phyloP scores from a whole-genome alignment of 2,888 invertebrate genomes.

The Dioctria linearis region DNA sequence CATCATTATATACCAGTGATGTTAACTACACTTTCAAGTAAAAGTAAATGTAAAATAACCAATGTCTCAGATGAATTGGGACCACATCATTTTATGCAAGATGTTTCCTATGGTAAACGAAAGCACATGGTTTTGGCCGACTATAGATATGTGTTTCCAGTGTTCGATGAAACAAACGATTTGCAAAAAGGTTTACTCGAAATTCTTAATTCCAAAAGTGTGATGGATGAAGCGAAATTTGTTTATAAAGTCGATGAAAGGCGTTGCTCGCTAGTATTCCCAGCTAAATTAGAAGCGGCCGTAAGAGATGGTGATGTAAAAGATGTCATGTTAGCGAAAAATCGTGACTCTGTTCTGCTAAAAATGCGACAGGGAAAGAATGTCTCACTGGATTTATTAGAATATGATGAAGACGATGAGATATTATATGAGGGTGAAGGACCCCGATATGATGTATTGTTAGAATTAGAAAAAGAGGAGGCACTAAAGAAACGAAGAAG shows the following conservation, averaged over 20 bases:
- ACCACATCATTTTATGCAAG: constrained; percentile 76
- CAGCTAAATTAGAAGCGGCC: constrained; percentile 82
- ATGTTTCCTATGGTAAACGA: constrained; percentile 77
- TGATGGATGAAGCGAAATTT: constrained; percentile 74
- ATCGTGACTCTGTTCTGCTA: constrained; percentile 81
- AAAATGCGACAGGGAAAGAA: constrained; percentile 82
- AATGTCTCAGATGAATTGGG: constrained; percentile 76
- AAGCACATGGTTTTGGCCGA: constrained; percentile 79
- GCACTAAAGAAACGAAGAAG: constrained; percentile 73
- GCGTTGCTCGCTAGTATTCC: constrained; percentile 82
- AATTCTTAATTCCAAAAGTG: constrained; percentile 76
- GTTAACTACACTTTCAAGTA: constrained; percentile 72
- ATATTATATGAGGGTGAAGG: constrained; percentile 82
- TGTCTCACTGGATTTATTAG: constrained; percentile 81
- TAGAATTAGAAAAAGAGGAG: constrained; percentile 75
- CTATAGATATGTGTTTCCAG: constrained; percentile 83
- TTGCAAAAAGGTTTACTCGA: constrained; percentile 77
- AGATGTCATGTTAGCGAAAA: constrained; percentile 83
- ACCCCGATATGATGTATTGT: constrained; percentile 77
- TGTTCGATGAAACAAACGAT: constrained; percentile 79
- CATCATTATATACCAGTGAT: constrained; percentile 87
- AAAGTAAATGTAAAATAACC: constrained; percentile 78
- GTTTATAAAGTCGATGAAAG: constrained; percentile 84
- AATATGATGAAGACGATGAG: constrained; percentile 71
- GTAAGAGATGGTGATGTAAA: constrained; percentile 84